phyloP scores from a whole-genome alignment of 2,113 vertebrate genomes.

The Puma concolor region DNA sequence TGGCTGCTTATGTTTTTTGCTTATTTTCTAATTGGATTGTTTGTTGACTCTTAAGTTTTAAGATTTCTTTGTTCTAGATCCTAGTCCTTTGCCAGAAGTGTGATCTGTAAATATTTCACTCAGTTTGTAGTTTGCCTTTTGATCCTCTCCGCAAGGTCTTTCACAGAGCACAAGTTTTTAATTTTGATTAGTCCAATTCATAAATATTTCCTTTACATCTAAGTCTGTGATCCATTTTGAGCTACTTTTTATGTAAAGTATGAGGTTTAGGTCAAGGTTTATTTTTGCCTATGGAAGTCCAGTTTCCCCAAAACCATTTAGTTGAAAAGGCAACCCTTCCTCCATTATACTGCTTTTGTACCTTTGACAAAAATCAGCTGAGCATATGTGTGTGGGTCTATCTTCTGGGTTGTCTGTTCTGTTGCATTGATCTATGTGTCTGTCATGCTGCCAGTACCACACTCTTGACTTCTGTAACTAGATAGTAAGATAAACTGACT shows the following conservation, averaged over 20 bases:
- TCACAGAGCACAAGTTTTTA: background rate
- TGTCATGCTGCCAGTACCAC: background rate
- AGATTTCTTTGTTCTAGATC: background rate
- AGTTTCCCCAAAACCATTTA: background rate
- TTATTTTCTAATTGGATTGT: conserved; percentile 10
- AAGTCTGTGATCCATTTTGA: background rate
- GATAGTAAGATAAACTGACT: background rate
- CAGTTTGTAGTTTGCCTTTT: background rate
- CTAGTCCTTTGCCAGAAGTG: background rate
- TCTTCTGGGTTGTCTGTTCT: background rate
- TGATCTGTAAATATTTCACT: background rate
- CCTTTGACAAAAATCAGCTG: background rate
- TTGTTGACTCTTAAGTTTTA: background rate
- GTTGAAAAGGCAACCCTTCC: background rate
- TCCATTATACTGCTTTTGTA: background rate
- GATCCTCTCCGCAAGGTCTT: background rate
- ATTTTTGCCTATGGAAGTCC: background rate
- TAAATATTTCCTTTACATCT: background rate
- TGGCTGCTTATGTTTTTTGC: background rate
- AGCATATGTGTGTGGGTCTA: background rate
- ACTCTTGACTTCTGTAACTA: background rate
- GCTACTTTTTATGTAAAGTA: background rate
- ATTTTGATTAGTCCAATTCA: background rate
- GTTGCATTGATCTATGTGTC: background rate
- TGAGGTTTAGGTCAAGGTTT: background rate